These are phyloP conservation scores for Argyrosomus japonicus DNA, from an alignment of 2,113 vertebrate genomes.

Conservation along the genomic window DNA sequence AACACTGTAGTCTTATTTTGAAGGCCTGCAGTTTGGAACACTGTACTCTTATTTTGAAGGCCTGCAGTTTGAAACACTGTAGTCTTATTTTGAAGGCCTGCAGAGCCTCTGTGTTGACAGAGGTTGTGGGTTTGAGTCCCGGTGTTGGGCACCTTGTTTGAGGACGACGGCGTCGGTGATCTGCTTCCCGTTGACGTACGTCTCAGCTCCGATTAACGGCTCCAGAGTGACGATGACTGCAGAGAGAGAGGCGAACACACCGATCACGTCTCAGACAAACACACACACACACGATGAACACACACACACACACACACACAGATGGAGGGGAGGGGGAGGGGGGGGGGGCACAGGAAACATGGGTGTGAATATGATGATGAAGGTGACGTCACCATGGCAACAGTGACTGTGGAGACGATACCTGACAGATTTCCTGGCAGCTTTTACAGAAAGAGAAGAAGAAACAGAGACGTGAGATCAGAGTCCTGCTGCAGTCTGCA, in stretches of 20 bases:
- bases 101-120: too few species aligned
- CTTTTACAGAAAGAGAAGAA: constrained; percentile 76
- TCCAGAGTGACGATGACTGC: constrained; percentile 89
- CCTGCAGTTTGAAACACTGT: too few species aligned
- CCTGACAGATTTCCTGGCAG: constrained; percentile 77
- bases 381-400: constrained; percentile 42
- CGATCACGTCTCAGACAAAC: not conserved
- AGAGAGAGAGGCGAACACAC: constrained; percentile 9
- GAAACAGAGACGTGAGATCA: not conserved
- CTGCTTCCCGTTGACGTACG: constrained; percentile 91
- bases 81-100: too few species aligned
- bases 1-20: too few species aligned
- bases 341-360: constrained; percentile 54
- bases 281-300: constrained; percentile 2
- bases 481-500: too few species aligned
- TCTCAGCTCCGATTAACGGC: constrained; percentile 88
- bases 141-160: constrained; percentile 82
- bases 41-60: too few species aligned
- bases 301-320: constrained; percentile 9
- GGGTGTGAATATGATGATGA: not conserved
- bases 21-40: too few species aligned
- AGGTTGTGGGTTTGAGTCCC: not conserved
- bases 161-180: constrained; percentile 85
- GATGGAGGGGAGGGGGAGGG: constrained; percentile 13
- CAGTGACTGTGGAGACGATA: constrained; percentile 54